Percentiles rank a stretch among this genome's conserved stretches.
These are phyloP conservation scores for Epinephelus lanceolatus DNA, from an alignment of 2,113 vertebrate genomes.

Conservation along the genomic window DNA sequence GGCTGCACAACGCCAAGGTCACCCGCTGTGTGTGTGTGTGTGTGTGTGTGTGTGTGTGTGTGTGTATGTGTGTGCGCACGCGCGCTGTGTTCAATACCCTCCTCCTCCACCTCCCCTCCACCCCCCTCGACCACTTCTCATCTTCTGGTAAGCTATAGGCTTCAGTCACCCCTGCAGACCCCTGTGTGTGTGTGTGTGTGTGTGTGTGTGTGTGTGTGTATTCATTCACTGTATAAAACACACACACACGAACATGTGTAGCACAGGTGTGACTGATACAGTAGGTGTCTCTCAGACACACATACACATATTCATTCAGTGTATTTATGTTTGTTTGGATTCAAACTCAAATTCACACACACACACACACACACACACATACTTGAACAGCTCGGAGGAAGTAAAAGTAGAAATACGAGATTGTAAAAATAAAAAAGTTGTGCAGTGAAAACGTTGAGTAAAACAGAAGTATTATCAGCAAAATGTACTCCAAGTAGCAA, in stretches of 20 bases:
- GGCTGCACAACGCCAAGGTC: constrained; percentile 96
- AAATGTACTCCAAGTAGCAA: too few species aligned
- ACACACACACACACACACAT: too few species aligned
- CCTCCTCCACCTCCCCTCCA: neutral
- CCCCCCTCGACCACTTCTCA: constrained; percentile 52
- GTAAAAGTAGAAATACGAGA: too few species aligned
- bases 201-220: constrained; percentile 22
- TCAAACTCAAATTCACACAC: too few species aligned
- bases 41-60: constrained; percentile 34
- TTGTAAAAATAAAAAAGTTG: too few species aligned
- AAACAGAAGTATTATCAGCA: too few species aligned
- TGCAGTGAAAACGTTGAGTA: too few species aligned
- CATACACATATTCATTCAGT: neutral
- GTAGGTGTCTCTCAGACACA: neutral
- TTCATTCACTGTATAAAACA: constrained; percentile 26
- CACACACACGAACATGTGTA: constrained; percentile 9
- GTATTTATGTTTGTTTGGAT: too few species aligned
- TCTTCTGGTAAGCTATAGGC: constrained; percentile 68
- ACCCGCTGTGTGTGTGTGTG: constrained; percentile 55
- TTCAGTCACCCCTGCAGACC: constrained; percentile 68
- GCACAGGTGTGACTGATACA: neutral
- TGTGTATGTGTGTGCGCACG: constrained; percentile 1
- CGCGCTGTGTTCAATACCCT: constrained; percentile 45
- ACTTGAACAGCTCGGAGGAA: too few species aligned
- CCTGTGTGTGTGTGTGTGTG: constrained; percentile 4